These are phyloP conservation scores for Episyrphus balteatus DNA, from an alignment of 1,140 invertebrate species.

Conservation along the genomic window DNA sequence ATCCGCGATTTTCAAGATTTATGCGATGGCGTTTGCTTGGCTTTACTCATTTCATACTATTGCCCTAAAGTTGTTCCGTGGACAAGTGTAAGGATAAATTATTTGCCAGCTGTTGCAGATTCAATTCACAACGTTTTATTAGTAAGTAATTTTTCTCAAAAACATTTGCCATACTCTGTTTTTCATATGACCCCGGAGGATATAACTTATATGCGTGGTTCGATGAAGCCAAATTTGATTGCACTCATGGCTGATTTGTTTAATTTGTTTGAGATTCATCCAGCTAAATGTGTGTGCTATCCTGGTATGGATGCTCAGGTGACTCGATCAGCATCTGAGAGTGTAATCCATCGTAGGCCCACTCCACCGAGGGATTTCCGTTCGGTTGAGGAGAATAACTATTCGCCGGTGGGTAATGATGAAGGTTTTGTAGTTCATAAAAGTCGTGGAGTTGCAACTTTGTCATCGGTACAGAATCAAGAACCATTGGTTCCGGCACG, in stretches of 20 bases:
- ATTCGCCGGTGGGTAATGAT: slow-evolving; percentile 16
- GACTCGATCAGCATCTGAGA: slow-evolving; percentile 32
- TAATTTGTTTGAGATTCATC: slow-evolving; percentile 88
- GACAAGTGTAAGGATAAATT: slow-evolving; percentile 56
- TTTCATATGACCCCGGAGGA: slow-evolving; percentile 95
- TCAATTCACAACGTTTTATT: slow-evolving; percentile 89
- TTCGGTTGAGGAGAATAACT: slow-evolving; percentile 22
- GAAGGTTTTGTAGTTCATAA: slow-evolving; percentile 65
- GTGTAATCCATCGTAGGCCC: slow-evolving; percentile 23
- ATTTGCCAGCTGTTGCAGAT: slow-evolving; percentile 57
- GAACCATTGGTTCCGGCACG: slow-evolving; percentile 44
- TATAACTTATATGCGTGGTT: slow-evolving; percentile 87
- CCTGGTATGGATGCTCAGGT: slow-evolving; percentile 50
- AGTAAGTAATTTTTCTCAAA: slow-evolving; percentile 77
- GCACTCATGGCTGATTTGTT: slow-evolving; percentile 93
- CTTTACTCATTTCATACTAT: slow-evolving; percentile 85
- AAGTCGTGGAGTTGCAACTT: slow-evolving; percentile 62
- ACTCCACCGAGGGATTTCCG: slow-evolving; percentile 27
- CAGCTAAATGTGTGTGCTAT: slow-evolving; percentile 74
- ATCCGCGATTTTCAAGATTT: slow-evolving; percentile 51
- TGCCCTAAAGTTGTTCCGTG: slow-evolving; percentile 79
- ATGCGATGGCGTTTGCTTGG: slow-evolving; percentile 84
- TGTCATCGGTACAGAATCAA: slow-evolving; percentile 47
- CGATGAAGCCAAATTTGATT: slow-evolving; percentile 86
- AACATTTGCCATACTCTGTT: slow-evolving; percentile 73